Conservation (phyloP, 2,113 vertebrate species). For the Sakesphorus luctuosus region DNA sequence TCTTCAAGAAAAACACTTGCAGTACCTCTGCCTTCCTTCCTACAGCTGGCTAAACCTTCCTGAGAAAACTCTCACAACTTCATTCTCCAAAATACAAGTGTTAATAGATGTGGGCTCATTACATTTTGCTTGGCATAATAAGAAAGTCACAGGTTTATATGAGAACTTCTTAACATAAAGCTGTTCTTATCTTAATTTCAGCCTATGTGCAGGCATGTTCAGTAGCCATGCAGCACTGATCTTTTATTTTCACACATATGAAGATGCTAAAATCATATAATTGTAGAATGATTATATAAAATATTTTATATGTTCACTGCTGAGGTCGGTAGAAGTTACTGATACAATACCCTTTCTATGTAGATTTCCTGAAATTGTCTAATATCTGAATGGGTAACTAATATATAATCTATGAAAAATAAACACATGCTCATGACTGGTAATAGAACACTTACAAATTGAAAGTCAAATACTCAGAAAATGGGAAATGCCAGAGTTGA, state of each 20-base stretch:
- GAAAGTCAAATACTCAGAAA: not conserved
- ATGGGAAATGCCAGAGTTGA: not conserved
- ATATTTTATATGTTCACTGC: constrained; percentile 75
- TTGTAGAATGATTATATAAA: not conserved
- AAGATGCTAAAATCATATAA: constrained; percentile 53
- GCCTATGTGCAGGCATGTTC: constrained; percentile 73
- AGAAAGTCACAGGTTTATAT: not conserved
- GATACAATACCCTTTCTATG: not conserved
- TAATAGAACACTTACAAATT: not conserved
- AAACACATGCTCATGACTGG: not conserved
- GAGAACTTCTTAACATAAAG: not conserved
- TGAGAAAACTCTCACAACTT: not conserved
- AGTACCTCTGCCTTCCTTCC: not conserved
- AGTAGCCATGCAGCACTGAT: constrained; percentile 75
- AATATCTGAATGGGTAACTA: not conserved
- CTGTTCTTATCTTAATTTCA: constrained; percentile 52
- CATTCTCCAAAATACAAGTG: not conserved
- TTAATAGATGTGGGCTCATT: not conserved
- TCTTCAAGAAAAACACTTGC: not conserved
- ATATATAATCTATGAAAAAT: not conserved
- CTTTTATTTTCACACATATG: constrained; percentile 65
- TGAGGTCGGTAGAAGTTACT: constrained; percentile 61
- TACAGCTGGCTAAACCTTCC: not conserved
- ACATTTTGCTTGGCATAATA: not conserved
- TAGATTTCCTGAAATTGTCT: not conserved